These are phyloP conservation scores for Pampus argenteus DNA, from an alignment of 2,797 vertebrate genomes.

Conservation along the genomic window DNA sequence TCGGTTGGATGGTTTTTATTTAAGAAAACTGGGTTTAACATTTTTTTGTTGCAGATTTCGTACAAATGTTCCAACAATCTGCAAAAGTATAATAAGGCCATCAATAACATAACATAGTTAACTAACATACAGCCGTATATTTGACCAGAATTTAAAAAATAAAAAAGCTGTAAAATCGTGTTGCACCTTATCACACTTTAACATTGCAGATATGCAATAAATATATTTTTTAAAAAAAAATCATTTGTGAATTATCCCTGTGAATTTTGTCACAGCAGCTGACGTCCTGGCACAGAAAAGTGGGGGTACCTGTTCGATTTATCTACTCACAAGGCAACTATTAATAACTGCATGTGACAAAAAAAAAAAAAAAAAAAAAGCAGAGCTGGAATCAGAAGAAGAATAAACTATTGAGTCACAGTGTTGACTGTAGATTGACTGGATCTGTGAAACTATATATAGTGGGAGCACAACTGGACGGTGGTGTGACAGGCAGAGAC, in stretches of 20 bases:
- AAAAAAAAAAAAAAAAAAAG: background rate
- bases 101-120: background rate
- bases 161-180: background rate
- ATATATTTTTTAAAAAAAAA: slow-evolving; percentile 44
- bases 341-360: slow-evolving; percentile 56
- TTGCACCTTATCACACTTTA: background rate
- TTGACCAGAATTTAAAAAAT: background rate
- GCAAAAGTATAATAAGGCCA: background rate
- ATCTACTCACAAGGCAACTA: slow-evolving; percentile 32
- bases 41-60: background rate
- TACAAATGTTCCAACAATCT: too few species aligned
- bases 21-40: background rate
- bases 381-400: slow-evolving; percentile 64
- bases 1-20: background rate
- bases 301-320: slow-evolving; percentile 39
- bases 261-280: slow-evolving; percentile 50
- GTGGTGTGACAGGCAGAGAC: slow-evolving; percentile 82
- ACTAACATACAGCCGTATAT: background rate
- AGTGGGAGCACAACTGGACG: slow-evolving; percentile 84
- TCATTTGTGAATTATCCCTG: slow-evolving; percentile 37
- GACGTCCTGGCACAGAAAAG: slow-evolving; percentile 14
- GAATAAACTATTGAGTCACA: slow-evolving; percentile 79
- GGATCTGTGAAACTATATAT: slow-evolving; percentile 82
- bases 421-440: slow-evolving; percentile 73
- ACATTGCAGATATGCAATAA: slow-evolving; percentile 6